Conservation (phyloP, 2,113 vertebrate species). For the Bujurquina vittata region DNA sequence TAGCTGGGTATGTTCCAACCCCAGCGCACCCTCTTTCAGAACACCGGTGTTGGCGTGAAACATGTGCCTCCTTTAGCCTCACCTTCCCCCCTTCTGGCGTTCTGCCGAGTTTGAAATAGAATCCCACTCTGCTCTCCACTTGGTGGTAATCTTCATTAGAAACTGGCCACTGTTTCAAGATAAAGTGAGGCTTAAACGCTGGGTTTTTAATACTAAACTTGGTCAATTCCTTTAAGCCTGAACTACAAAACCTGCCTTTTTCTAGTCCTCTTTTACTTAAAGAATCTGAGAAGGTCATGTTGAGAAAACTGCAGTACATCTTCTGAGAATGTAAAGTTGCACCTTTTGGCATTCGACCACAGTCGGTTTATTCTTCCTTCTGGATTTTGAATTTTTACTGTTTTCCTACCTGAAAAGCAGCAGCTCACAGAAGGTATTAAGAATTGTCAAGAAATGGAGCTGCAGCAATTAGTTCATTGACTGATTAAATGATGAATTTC, state of each 20-base stretch:
- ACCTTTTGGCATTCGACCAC: conserved; percentile 29
- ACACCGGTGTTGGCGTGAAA: conserved; percentile 24
- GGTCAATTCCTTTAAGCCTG: not conserved
- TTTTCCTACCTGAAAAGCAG: not conserved
- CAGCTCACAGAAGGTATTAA: not conserved
- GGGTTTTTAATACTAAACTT: not conserved
- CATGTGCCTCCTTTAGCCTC: conserved; percentile 49
- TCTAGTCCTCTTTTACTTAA: not conserved
- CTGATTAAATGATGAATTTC: not conserved
- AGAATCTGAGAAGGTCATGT: conserved; percentile 24
- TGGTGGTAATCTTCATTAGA: conserved; percentile 11
- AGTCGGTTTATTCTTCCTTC: not conserved
- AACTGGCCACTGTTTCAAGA: not conserved
- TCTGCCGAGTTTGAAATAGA: conserved; percentile 10
- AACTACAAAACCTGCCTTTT: not conserved
- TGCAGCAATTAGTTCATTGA: not conserved
- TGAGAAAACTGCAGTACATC: conserved; percentile 3
- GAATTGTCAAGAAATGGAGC: not conserved
- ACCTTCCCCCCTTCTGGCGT: not conserved
- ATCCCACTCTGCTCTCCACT: not conserved
- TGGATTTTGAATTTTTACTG: not conserved
- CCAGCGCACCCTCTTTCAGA: not conserved
- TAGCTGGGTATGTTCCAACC: not conserved
- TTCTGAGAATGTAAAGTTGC: conserved; percentile 18
- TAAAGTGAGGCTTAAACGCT: not conserved